Evolutionary conservation across 2,113 vertebrate genomes (phyloP).

Genomic region (Tetrax tetrax): DNA sequence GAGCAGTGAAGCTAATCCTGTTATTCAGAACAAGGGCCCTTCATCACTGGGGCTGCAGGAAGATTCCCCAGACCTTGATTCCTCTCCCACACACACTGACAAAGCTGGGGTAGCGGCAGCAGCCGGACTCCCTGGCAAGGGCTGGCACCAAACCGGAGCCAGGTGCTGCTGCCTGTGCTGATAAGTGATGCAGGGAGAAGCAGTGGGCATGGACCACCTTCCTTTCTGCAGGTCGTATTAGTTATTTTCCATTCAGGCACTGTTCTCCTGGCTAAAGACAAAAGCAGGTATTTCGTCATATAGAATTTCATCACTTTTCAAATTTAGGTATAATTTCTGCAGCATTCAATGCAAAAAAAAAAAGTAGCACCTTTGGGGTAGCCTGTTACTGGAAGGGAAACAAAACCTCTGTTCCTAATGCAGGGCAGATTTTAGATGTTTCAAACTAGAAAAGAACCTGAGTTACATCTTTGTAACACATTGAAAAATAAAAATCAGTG

Average conservation of each 20-base stretch:
- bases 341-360: background rate
- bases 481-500: background rate
- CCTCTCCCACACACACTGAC: background rate
- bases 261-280: background rate
- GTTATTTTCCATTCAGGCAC: background rate
- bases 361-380: background rate
- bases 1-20: slow-evolving; percentile 36
- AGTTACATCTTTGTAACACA: background rate
- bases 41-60: background rate
- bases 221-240: background rate
- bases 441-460: background rate
- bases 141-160: background rate
- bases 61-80: background rate
- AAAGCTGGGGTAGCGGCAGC: background rate
- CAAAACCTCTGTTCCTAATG: background rate
- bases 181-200: background rate
- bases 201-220: background rate
- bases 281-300: background rate
- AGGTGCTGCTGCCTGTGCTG: background rate
- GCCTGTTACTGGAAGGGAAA: background rate
- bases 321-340: background rate
- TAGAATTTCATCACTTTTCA: background rate
- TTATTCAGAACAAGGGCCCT: slow-evolving; percentile 20
- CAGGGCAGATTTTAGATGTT: background rate
- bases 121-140: background rate